phyloP scores from a whole-genome alignment of 2,113 vertebrate genomes.

The Telmatochromis brachygnathus region DNA sequence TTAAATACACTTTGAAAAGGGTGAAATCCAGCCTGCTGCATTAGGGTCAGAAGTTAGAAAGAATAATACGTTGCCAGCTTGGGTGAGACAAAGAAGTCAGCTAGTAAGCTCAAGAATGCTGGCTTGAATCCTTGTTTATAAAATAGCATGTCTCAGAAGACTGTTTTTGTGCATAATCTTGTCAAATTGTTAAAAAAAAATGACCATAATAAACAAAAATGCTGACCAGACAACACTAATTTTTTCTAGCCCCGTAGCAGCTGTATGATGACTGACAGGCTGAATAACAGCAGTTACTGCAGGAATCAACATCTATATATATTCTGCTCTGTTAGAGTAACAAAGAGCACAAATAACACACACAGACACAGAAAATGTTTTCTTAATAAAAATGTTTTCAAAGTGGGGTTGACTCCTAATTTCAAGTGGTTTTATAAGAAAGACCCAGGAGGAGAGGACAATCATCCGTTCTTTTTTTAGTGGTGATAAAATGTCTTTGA shows the following conservation, averaged over 20 bases:
- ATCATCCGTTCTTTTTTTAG: not conserved
- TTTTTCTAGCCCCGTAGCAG: fast-evolving
- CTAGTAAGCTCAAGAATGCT: not conserved
- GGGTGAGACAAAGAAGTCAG: not conserved
- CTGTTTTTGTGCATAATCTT: not conserved
- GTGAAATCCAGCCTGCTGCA: not conserved
- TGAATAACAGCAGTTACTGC: not conserved
- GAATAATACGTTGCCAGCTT: not conserved
- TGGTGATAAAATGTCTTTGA: not conserved
- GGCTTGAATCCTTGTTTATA: not conserved
- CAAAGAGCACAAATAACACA: not conserved
- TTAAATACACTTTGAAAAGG: not conserved
- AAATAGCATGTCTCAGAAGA: not conserved
- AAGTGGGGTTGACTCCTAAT: not conserved
- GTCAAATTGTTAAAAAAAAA: not conserved
- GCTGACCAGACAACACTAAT: fast-evolving
- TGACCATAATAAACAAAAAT: not conserved
- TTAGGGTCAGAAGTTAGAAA: not conserved
- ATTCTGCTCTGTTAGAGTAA: not conserved
- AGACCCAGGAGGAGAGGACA: not conserved
- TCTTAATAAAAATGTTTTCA: not conserved
- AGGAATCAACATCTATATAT: not conserved
- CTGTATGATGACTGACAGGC: not conserved
- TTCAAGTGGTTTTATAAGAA: not conserved
- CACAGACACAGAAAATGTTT: not conserved